Evolutionary conservation across 2,113 vertebrate genomes (phyloP).

Genomic region (Nothoprocta pentlandii): DNA sequence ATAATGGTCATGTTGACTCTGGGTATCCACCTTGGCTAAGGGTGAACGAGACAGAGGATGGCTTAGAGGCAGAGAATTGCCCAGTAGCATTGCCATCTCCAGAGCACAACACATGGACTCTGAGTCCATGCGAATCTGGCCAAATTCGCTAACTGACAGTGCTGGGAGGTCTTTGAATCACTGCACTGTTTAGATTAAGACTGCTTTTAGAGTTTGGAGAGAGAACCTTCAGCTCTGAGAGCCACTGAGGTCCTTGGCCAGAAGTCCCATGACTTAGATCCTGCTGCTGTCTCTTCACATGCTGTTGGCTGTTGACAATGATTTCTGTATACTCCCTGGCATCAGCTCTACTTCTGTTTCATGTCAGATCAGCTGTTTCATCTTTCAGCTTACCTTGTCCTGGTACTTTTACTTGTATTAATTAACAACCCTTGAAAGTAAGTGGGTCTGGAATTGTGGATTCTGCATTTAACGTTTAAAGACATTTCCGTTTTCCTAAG

Average conservation of each 20-base stretch:
- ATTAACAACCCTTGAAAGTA: not conserved
- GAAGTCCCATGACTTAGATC: accelerated
- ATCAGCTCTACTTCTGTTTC: not conserved
- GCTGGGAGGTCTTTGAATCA: not conserved
- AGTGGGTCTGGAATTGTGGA: not conserved
- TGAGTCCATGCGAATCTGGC: not conserved
- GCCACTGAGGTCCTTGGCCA: accelerated
- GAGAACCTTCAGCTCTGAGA: not conserved
- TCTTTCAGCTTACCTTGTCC: not conserved
- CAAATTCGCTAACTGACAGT: not conserved
- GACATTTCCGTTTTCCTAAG: not conserved
- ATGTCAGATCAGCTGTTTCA: not conserved
- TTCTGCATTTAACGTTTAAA: not conserved
- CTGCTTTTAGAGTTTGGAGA: not conserved
- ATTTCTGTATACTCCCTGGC: not conserved
- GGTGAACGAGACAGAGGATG: not conserved
- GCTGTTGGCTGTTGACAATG: not conserved
- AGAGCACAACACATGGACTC: accelerated
- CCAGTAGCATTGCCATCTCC: not conserved
- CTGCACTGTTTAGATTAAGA: not conserved
- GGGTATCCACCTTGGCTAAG: accelerated
- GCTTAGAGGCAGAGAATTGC: not conserved
- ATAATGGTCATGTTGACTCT: not conserved
- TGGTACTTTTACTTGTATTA: not conserved
- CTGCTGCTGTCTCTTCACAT: not conserved